Conservation (phyloP, 2,888 invertebrate species). For the Zygothrica quintamaculata region DNA sequence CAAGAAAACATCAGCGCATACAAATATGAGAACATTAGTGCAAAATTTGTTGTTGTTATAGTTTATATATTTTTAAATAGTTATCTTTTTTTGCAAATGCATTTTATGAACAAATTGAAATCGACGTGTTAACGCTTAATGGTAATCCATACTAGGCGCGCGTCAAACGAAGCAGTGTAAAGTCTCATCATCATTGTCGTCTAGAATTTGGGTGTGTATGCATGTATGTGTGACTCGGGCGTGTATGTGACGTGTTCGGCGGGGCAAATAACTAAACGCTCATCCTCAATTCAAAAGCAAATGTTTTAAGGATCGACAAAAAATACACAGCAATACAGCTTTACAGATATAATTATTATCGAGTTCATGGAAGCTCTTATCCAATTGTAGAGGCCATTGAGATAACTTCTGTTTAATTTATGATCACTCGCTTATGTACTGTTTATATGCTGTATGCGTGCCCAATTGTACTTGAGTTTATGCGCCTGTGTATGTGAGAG, state of each 20-base stretch:
- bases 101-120: slow-evolving; percentile 55
- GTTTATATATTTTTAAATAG: slow-evolving; percentile 64
- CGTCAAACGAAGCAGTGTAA: slow-evolving; percentile 64
- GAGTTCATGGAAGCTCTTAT: neutral
- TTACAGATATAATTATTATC: too few relatives aligned
- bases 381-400: slow-evolving; percentile 41
- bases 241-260: slow-evolving; percentile 80
- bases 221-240: slow-evolving; percentile 61
- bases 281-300: slow-evolving; percentile 11
- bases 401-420: slow-evolving; percentile 76
- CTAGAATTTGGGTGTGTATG: slow-evolving; percentile 78
- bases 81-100: slow-evolving; percentile 69
- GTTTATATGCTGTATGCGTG: slow-evolving; percentile 63
- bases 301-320: slow-evolving; percentile 47
- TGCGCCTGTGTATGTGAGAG: slow-evolving; percentile 10
- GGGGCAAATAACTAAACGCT: slow-evolving; percentile 55
- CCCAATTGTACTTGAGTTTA: slow-evolving; percentile 70
- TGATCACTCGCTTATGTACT: slow-evolving; percentile 53
- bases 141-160: slow-evolving; percentile 53
- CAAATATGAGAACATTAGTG: slow-evolving; percentile 77
- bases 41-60: slow-evolving; percentile 79
- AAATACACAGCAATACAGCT: slow-evolving; percentile 9
- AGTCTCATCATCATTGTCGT: slow-evolving; percentile 58
- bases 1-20: slow-evolving; percentile 65
- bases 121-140: slow-evolving; percentile 67